Conservation (phyloP, 2,888 invertebrate species). For the Idaea biselata region DNA sequence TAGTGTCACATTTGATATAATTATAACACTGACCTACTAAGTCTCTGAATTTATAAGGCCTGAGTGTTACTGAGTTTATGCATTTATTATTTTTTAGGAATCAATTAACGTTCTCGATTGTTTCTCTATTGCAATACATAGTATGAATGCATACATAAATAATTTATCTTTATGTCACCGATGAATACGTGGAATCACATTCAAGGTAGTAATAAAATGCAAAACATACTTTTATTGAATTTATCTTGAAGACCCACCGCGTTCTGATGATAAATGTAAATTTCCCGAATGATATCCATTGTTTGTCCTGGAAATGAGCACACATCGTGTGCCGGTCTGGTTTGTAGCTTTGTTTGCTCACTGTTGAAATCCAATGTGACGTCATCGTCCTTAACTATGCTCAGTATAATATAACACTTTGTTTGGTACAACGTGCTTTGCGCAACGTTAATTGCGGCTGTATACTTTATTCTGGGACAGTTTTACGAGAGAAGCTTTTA, state of each 20-base stretch:
- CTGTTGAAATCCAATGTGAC: slow-evolving; percentile 65
- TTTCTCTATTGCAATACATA: not conserved
- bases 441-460: slow-evolving; percentile 39
- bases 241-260: slow-evolving; percentile 31
- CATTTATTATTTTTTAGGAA: not conserved
- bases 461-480: slow-evolving; percentile 17
- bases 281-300: slow-evolving; percentile 49
- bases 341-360: slow-evolving; percentile 59
- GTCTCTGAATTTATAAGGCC: no score
- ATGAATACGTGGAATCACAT: not conserved
- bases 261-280: slow-evolving; percentile 36
- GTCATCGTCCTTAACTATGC: slow-evolving; percentile 37
- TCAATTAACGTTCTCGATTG: not conserved
- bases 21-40: no score
- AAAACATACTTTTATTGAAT: slow-evolving; percentile 13
- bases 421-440: slow-evolving; percentile 31
- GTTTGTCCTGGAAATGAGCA: slow-evolving; percentile 66
- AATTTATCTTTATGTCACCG: slow-evolving; percentile 18
- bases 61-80: no score
- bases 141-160: not conserved
- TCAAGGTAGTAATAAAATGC: not conserved
- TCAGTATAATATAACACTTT: slow-evolving; percentile 35
- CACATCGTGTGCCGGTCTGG: slow-evolving; percentile 49
- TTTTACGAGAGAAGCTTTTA: slow-evolving; percentile 13
- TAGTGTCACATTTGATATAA: no score